Percentiles rank a stretch among this genome's conserved stretches.
Conservation (phyloP, 2,888 invertebrate genomes). For the Cotesia congregata region DNA sequence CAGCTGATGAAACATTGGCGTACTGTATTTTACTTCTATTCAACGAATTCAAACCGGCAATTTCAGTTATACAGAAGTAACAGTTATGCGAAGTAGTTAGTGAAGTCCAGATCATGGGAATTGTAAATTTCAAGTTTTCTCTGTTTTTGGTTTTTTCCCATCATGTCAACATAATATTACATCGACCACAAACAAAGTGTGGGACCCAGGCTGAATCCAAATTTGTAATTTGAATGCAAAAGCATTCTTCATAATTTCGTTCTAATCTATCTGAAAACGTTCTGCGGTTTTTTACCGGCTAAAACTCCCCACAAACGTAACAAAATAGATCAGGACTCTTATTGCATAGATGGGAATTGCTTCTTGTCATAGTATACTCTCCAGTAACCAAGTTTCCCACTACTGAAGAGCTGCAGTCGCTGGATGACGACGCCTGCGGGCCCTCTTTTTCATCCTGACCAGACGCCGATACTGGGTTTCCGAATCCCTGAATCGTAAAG, state of each 20-base stretch:
- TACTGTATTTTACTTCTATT: slow-evolving; percentile 16
- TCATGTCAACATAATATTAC: slow-evolving; percentile 19
- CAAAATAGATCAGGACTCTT: neutral
- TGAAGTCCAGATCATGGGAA: slow-evolving; percentile 11
- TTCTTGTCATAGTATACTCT: slow-evolving; percentile 29
- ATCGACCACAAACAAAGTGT: slow-evolving; percentile 7
- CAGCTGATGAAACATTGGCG: slow-evolving; percentile 1
- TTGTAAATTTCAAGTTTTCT: slow-evolving; percentile 22
- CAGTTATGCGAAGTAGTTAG: slow-evolving; percentile 4
- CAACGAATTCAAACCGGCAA: slow-evolving; percentile 2
- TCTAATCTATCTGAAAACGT: neutral
- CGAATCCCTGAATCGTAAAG: slow-evolving; percentile 41
- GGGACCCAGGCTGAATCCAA: neutral
- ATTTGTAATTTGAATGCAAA: neutral
- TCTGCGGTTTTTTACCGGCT: neutral
- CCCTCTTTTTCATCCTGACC: slow-evolving; percentile 32
- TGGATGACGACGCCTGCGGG: slow-evolving; percentile 44
- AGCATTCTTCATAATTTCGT: neutral
- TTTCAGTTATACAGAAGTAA: neutral
- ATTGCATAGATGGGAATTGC: neutral
- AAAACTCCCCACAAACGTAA: neutral
- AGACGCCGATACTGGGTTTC: slow-evolving; percentile 38
- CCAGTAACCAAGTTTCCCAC: slow-evolving; percentile 42
- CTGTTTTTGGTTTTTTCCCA: slow-evolving; percentile 11
- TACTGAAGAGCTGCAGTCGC: slow-evolving; percentile 42